Evolutionary conservation across 2,888 invertebrate species (phyloP).

Genomic region (Pteria penguin): DNA sequence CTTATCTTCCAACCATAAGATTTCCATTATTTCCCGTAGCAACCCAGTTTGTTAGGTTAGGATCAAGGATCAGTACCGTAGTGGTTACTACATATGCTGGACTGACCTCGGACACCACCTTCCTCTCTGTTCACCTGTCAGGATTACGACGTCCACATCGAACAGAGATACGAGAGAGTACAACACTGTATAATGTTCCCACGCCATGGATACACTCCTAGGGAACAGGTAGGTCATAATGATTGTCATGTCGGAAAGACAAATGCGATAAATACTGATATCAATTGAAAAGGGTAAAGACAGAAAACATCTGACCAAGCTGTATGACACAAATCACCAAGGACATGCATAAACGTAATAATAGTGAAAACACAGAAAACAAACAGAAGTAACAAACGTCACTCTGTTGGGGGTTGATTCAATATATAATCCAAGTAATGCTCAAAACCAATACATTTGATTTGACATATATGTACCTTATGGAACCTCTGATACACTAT

Average conservation of each 20-base stretch:
- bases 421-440: background rate
- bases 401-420: too few relatives aligned
- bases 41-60: background rate
- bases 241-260: too few relatives aligned
- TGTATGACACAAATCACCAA: too few relatives aligned
- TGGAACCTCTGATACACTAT: too few relatives aligned
- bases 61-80: background rate
- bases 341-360: too few relatives aligned
- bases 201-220: slow-evolving; percentile 2
- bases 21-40: background rate
- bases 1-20: too few relatives aligned
- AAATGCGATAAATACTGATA: too few relatives aligned
- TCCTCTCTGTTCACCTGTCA: background rate
- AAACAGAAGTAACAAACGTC: too few relatives aligned
- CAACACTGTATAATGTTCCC: background rate
- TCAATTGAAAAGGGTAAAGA: too few relatives aligned
- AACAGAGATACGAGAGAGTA: slow-evolving; percentile 10
- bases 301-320: background rate
- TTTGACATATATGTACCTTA: too few relatives aligned
- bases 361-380: too few relatives aligned
- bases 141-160: background rate
- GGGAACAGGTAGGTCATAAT: slow-evolving; percentile 19
- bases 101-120: background rate
- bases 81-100: background rate
- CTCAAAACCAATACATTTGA: background rate